Evolutionary conservation across 2,888 invertebrate species (phyloP), one percentile per base, ranked within the genome.

Genomic region (Drosophila affinis): DNA sequence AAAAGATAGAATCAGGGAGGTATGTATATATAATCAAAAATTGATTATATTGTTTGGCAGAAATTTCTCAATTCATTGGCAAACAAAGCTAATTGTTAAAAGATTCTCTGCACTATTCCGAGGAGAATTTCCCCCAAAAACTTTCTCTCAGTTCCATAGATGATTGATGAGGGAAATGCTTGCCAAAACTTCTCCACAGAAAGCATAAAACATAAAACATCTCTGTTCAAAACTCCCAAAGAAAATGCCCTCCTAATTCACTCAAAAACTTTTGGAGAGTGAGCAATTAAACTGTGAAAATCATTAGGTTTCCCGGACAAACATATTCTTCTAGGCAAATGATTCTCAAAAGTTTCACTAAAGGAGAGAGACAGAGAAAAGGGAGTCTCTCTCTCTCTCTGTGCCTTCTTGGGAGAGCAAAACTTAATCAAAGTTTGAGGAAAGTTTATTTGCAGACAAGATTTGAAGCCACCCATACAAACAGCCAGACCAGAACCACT

Each of bases 381-480:
- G 21, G 21, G 21, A 21, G 21, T 21, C 21, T 21, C 21, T 21
- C 21, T 21, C 21, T 21, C 21, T 34, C 14, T 34, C 34, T 14
- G 2, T 34, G 34, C 14, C 34, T 44, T 21, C 48, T 63, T 21
- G 21, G 21, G 21, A 29, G 29, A 39, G 44, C 34, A 55, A 72
- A 69, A 72, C 39, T 45, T 48, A 54, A 71, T 72, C 60, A 45
- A 69, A 72, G 62, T 61, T 61, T 14, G 49, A 12, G 18, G 27
- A 63, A 72, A 18, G 32, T 65, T 71, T 48, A 14, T 52, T 29
- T 32, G 39, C 39, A 52, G 58, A 56, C 58, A 76, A 74, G 52
- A 68, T 68, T 62, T 57, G 47, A 72, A 68, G 64, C 74, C 64
- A 62, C 77, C 71, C 74, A 59, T 27, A 65, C 34, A 45, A 68